These are phyloP conservation scores for Halocynthia aurantium DNA, from an alignment of 23 tunicate genomes.

Conservation along the genomic window DNA sequence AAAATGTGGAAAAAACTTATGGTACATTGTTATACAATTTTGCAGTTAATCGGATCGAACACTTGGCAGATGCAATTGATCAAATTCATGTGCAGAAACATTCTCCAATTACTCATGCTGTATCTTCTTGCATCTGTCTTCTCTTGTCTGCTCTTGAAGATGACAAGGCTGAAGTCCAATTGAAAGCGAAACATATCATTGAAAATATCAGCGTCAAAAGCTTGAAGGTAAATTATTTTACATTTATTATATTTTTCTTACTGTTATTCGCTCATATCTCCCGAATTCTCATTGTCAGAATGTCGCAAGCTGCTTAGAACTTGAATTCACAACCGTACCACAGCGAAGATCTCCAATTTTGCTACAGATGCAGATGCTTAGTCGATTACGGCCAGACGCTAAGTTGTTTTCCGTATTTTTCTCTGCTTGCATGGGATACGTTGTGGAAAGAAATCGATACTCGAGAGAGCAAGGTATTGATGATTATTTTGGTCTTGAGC, in stretches of 20 bases:
- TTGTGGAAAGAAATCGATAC: not conserved
- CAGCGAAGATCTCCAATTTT: conserved; percentile 5
- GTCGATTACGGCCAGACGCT: conserved; percentile 3
- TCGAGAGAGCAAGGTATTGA: too few relatives aligned
- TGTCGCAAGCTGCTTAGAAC: not conserved
- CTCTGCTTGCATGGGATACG: conserved; percentile 15
- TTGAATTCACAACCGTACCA: conserved; percentile 22
- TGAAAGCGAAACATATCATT: conserved; percentile 43
- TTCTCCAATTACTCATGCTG: conserved; percentile 23
- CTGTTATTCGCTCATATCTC: too few relatives aligned
- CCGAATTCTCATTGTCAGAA: not conserved
- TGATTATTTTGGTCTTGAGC: too few relatives aligned
- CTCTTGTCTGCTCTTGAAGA: conserved; percentile 26
- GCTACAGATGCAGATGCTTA: conserved; percentile 10
- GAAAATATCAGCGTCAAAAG: conserved; percentile 24
- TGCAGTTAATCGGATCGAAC: conserved; percentile 3
- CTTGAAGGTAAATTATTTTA: conserved; percentile 25
- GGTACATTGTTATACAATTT: not conserved
- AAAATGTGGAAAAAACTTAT: too few relatives aligned
- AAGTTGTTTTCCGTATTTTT: conserved; percentile 11
- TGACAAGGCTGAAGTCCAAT: conserved; percentile 17
- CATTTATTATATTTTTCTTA: not conserved
- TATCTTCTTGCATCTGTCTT: conserved; percentile 28
- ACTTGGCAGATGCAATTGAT: not conserved
- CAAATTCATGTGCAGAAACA: not conserved